Base-by-base conservation (phyloP, 1,140 invertebrate genomes). In the Phenacoccus solenopsis region DNA sequence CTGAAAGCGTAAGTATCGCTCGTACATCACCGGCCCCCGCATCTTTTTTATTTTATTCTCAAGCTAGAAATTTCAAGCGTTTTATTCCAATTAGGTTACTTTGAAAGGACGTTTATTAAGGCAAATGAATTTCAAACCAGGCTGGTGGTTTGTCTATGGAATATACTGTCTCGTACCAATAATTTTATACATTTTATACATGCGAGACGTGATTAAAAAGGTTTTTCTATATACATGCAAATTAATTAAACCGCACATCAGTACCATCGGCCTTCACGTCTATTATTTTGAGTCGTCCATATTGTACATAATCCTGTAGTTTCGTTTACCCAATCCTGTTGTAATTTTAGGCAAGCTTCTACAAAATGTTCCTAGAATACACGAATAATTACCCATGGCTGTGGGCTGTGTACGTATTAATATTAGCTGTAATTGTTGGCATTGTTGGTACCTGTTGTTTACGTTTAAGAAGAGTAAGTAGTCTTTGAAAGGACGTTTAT, bases 301-400 rank as follows among this genome's bases (percentile, higher is more conserved):
- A 27, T 9, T 30, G 25, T 30, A 27, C 4, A 28, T 67, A 27
- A 21, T 30, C 64, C 64, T 30, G 25, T 67, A 27, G 25, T n/a
- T 10, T 28, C n/a, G 28, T 30, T 69, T 4, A 20, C 30, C 21
- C 25, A 9, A 13, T 38, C 27, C 32, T 49, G 5, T 49, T 49
- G 38, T 49, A n/a, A 16, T 49, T 72, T 69, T 85, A 94, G 91
- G 90, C 90, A 76, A 90, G 88, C 76, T 79, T 92, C 74, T 82
- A 95, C 76, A 86, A 88, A 77, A 87, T 89, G 73, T 79, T 93
- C 70, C 82, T 93, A 73, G 86, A 88, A 77, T 90, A 89, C 74
- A 91, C 91, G 71, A 89, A 91, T 74, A 88, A 92, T 70, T 85
- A 93, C 77, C 95, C 96, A 28, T 94, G 93, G 89, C 83, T 96